phyloP scores from a whole-genome alignment of 2,888 invertebrate species.

The Gymnocheta viridis region DNA sequence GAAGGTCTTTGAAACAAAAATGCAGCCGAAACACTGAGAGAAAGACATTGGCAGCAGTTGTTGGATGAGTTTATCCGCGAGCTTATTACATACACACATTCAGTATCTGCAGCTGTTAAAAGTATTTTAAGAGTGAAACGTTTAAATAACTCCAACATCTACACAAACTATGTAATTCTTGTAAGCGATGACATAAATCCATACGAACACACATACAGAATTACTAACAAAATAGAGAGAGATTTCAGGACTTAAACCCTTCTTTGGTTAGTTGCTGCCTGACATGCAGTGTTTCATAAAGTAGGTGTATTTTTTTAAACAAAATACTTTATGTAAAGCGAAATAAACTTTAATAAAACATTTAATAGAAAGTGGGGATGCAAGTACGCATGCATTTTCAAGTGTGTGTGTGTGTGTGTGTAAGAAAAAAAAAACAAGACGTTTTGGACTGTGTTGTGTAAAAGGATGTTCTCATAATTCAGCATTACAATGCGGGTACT shows the following conservation, averaged over 20 bases:
- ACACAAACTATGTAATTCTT: background rate
- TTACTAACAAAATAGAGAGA: background rate
- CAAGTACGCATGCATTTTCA: background rate
- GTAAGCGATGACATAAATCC: background rate
- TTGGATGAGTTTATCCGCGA: background rate
- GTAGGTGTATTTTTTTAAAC: background rate
- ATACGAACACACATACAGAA: background rate
- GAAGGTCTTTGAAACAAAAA: background rate
- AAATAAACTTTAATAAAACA: slow-evolving; percentile 32
- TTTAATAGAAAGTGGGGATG: slow-evolving; percentile 14
- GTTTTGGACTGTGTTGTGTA: slow-evolving; percentile 19
- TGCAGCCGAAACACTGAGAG: background rate
- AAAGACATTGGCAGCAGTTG: slow-evolving; percentile 1
- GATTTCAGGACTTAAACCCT: background rate
- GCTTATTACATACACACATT: background rate
- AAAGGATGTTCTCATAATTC: slow-evolving; percentile 69
- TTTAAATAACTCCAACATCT: background rate
- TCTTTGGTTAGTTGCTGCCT: slow-evolving; percentile 5
- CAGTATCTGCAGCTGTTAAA: background rate
- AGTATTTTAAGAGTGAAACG: background rate
- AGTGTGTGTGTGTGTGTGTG: background rate
- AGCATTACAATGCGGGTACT: slow-evolving; percentile 66
- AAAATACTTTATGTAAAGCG: slow-evolving; percentile 7
- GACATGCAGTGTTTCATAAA: background rate
- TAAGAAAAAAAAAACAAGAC: background rate